phyloP scores from a whole-genome alignment of 2,797 vertebrate genomes.

The Stomatorhinus walkeri region DNA sequence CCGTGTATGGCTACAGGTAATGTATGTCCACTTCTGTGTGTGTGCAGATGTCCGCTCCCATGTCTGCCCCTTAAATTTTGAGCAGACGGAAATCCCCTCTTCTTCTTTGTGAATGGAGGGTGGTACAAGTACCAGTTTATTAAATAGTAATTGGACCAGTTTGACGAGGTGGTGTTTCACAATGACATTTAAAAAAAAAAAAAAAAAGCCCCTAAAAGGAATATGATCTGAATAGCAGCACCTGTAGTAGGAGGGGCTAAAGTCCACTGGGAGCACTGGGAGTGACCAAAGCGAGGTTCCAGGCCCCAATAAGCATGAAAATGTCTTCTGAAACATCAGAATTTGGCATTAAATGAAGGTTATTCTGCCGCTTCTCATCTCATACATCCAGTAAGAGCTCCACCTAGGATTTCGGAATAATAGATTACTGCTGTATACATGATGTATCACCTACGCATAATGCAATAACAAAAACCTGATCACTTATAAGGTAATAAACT shows the following conservation, averaged over 20 bases:
- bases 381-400: not conserved
- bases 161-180: not conserved
- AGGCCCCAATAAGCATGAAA: not conserved
- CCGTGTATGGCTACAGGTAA: not conserved
- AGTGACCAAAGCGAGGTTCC: not conserved
- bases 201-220: not conserved
- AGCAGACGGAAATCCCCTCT: not conserved
- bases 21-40: not conserved
- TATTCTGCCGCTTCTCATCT: not conserved
- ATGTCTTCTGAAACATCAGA: not conserved
- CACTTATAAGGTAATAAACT: not conserved
- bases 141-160: not conserved
- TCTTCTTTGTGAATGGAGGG: not conserved
- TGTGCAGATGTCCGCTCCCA: not conserved
- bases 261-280: not conserved
- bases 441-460: not conserved
- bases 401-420: too few species aligned
- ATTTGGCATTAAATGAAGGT: not conserved
- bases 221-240: not conserved
- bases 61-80: not conserved
- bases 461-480: not conserved
- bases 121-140: not conserved
- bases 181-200: not conserved
- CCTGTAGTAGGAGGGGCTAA: not conserved
- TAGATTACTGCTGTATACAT: not conserved